Evolutionary conservation across 2,113 vertebrate genomes (phyloP), one percentile per base, ranked within the genome.

Genomic region (human): DNA sequence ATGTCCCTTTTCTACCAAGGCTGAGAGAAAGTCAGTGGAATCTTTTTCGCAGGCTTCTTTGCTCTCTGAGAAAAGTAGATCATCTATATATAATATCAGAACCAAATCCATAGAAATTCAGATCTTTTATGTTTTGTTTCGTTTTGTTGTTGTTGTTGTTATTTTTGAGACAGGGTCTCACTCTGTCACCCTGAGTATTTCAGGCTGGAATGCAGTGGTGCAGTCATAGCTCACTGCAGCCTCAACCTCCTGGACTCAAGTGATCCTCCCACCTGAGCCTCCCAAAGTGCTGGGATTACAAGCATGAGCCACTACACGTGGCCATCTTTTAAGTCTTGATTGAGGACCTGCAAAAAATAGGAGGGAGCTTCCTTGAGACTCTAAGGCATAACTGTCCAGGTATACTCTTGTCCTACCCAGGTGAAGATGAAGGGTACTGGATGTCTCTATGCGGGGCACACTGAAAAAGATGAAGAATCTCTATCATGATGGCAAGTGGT

Each of bases 401-500:
- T 40, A 14, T 40, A 2, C 30, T 66, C 17, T 3, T 35, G 48
- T 50, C 59, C 18, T 52, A 6, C 0, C 1, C 57, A 59, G 20
- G 27, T 35, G 27, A 48, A 20, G 17, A 45, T 1, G 5, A 48
- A 55, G 17, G 35, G 35, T 23, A 38, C 22, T 18, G 66, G 5
- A 1, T 3, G 27, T 43, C 70, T 43, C 38, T 20, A 22, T 10
- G 11, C 0, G 1, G 61, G 50, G 14, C 13, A 5, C 13, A 2
- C 3, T 8, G 50, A 3, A 25, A 72, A 43, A 52, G 50, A 30
- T 50, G 35, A 9, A 83, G 81, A 13, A 8, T 16, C 13, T 6
- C 14, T 32, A 18, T 9, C 23, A 18, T 35, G 57, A 78, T 1
- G 22, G 57, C 25, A 18, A 35, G 45, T 52, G 57, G 45, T 45